Evolutionary conservation across 2,797 vertebrate species (phyloP), one percentile per base, ranked within the genome.

Genomic region (Pipistrellus pygmaeus): DNA sequence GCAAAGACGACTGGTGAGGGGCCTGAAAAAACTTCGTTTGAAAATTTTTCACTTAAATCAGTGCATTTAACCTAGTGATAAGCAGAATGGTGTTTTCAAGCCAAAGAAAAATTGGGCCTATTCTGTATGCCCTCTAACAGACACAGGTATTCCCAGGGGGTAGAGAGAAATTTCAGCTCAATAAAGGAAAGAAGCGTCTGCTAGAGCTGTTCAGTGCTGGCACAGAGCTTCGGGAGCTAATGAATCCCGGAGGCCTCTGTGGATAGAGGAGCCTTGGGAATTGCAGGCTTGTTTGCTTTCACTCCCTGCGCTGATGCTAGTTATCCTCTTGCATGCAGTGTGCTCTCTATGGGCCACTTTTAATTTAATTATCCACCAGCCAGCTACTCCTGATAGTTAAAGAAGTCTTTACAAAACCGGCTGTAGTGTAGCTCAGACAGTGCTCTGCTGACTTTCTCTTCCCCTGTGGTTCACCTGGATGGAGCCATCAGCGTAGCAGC

Each of bases 351-450:
- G 46, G 32, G 53, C 30, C 35, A 46, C 23, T 76, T 38, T 57
- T 18, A 91, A 85, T 51, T 80, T 64, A 55, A 46, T 93, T 85
- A 60, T 15, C 46, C 13, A 57, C 0, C 5, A 82, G 46, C 41
- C 76, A 57, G 15, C 48, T 38, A 18, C 7, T 44, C 30, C 64
- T 53, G 55, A 41, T 15, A 17, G 17, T 71, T 66, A n/a, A 41
- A 8, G 71, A 30, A 14, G 14, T 53, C 82, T 38, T 83, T 30
- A 25, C 11, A 27, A 10, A 62, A 46, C 17, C 8, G 11, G 38
- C 57, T 18, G 6, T 0, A 2, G 18, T 3, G 12, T 0, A 38
- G 71, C 27, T 11, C 25, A 3, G 18, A 2, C 1, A 6, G 55
- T 1, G 5, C 32, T 51, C 66, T 21, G 66, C 3, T 44, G 80